Conservation (phyloP, 1,140 invertebrate genomes). For the Scylla paramamosain region DNA sequence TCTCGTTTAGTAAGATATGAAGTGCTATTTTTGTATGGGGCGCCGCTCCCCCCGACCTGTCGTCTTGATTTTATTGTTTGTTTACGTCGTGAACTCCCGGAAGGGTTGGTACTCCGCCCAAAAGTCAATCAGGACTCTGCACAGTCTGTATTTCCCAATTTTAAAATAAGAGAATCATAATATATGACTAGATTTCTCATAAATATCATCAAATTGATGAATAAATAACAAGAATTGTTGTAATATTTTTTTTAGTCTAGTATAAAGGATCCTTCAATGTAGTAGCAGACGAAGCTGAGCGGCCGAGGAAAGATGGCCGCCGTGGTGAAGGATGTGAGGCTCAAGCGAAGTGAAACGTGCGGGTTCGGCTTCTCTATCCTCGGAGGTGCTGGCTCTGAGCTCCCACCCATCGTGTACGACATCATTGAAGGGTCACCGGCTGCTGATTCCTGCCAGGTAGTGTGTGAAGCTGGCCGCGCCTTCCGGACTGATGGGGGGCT, state of each 20-base stretch:
- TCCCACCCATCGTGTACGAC: constrained; percentile 94
- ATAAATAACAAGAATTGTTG: background rate
- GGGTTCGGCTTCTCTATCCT: constrained; percentile 94
- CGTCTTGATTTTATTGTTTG: constrained; percentile 43
- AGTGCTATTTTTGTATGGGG: background rate
- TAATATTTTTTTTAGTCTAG: background rate
- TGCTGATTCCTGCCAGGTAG: constrained; percentile 92
- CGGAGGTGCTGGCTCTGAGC: constrained; percentile 87
- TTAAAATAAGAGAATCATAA: background rate
- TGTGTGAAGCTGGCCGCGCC: constrained; percentile 78
- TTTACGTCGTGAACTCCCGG: constrained; percentile 51
- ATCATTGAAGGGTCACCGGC: constrained; percentile 95
- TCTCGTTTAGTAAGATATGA: background rate
- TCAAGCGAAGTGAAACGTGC: constrained; percentile 79
- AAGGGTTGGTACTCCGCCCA: constrained; percentile 51
- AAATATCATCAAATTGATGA: background rate
- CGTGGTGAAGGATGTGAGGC: constrained; percentile 75
- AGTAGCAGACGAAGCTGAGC: constrained; percentile 49
- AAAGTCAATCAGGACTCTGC: constrained; percentile 38
- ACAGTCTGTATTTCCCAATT: background rate
- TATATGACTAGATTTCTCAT: background rate
- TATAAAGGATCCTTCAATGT: background rate
- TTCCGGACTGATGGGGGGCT: background rate
- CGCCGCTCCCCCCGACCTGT: too few species aligned
- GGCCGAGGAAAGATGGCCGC: constrained; percentile 70